Evolutionary conservation across 1,140 invertebrate genomes (phyloP).

Genomic region (Amyelois transitella): DNA sequence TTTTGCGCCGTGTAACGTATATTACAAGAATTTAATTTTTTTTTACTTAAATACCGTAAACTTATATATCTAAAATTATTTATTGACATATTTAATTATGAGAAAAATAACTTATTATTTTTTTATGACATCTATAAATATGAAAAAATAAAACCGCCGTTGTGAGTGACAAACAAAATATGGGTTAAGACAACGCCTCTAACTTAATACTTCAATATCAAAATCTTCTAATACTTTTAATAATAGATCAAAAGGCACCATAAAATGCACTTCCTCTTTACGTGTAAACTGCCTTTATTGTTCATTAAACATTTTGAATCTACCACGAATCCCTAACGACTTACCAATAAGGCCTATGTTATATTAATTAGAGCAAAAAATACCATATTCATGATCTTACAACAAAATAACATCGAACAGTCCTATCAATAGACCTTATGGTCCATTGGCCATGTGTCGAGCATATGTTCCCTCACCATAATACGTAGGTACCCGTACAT

Average conservation of each 20-base stretch:
- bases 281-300: neutral
- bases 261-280: neutral
- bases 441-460: slow-evolving; percentile 55
- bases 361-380: slow-evolving; percentile 34
- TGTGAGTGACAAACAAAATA: too few species aligned
- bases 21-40: too few species aligned
- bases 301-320: neutral
- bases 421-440: slow-evolving; percentile 48
- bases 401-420: slow-evolving; percentile 38
- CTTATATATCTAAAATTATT: too few species aligned
- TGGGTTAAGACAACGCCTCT: too few species aligned
- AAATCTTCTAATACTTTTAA: too few species aligned
- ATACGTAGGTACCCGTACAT: slow-evolving; percentile 49
- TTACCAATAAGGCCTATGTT: neutral
- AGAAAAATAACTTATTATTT: too few species aligned
- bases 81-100: too few species aligned
- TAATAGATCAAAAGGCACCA: neutral
- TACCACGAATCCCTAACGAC: neutral
- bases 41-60: too few species aligned
- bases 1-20: too few species aligned
- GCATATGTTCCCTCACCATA: slow-evolving; percentile 47
- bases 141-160: too few species aligned
- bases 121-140: too few species aligned
- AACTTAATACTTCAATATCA: too few species aligned
- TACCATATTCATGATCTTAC: slow-evolving; percentile 1